Evolutionary conservation across 1,140 invertebrate genomes (phyloP).

Genomic region (Nasonia giraulti): DNA sequence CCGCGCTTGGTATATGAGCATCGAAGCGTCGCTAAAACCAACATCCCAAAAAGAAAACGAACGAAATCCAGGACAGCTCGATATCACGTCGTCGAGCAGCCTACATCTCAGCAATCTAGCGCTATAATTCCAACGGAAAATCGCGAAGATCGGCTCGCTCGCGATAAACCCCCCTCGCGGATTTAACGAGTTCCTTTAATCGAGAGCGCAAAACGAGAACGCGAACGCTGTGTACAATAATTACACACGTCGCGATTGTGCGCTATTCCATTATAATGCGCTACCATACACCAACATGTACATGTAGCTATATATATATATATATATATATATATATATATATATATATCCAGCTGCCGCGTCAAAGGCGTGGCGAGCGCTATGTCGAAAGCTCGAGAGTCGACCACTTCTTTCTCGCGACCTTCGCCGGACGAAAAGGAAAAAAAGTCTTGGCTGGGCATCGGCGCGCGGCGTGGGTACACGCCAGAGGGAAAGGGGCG

Average conservation of each 20-base stretch:
- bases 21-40: no score
- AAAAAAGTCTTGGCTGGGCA: background rate
- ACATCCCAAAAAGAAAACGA: no score
- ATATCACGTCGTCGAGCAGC: no score
- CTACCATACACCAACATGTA: background rate
- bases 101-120: no score
- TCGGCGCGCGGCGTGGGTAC: background rate
- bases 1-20: no score
- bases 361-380: constrained; percentile 28
- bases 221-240: constrained; percentile 21
- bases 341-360: background rate
- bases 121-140: background rate
- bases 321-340: no score
- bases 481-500: background rate
- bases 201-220: constrained; percentile 28
- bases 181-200: constrained; percentile 38
- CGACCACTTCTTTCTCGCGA: background rate
- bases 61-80: no score
- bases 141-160: background rate
- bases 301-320: no score
- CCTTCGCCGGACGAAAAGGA: constrained; percentile 7
- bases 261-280: constrained; percentile 23
- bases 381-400: constrained; percentile 43
- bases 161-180: background rate
- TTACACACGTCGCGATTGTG: constrained; percentile 19